These are phyloP conservation scores for Nipponacmea schrenckii DNA, from an alignment of 2,888 invertebrate species.

Conservation along the genomic window DNA sequence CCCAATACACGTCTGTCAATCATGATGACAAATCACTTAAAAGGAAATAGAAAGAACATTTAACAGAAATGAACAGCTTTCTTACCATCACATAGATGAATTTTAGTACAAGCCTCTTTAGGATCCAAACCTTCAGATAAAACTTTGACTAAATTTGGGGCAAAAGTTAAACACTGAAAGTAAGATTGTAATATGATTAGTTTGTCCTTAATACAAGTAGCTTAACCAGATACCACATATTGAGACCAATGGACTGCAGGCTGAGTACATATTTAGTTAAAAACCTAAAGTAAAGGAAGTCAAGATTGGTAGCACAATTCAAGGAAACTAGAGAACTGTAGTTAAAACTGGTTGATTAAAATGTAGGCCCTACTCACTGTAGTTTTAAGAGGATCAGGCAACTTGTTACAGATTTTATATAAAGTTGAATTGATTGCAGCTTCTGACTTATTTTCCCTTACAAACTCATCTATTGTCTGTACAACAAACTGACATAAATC, in stretches of 20 bases:
- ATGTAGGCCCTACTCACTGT: conserved; percentile 24
- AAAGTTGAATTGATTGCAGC: conserved; percentile 36
- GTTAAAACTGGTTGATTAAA: no score
- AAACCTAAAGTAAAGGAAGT: no score
- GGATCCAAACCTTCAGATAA: conserved; percentile 27
- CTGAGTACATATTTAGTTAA: no score
- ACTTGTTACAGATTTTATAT: conserved; percentile 31
- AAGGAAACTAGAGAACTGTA: no score
- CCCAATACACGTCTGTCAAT: no score
- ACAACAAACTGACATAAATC: conserved; percentile 39
- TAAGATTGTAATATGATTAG: background rate
- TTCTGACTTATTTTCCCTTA: conserved; percentile 33
- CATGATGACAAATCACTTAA: no score
- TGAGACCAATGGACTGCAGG: no score
- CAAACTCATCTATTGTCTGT: conserved; percentile 29
- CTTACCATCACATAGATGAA: conserved; percentile 18
- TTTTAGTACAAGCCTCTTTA: conserved; percentile 20
- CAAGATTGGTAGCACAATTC: no score
- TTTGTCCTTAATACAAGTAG: background rate
- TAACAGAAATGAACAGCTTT: background rate
- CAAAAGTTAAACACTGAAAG: conserved; percentile 26
- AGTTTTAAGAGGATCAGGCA: conserved; percentile 34
- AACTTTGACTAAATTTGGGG: conserved; percentile 20
- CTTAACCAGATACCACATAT: background rate
- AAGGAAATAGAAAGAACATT: no score